Base-by-base conservation (phyloP, 1,140 invertebrate genomes). In the Meloidogyne chitwoodi region DNA sequence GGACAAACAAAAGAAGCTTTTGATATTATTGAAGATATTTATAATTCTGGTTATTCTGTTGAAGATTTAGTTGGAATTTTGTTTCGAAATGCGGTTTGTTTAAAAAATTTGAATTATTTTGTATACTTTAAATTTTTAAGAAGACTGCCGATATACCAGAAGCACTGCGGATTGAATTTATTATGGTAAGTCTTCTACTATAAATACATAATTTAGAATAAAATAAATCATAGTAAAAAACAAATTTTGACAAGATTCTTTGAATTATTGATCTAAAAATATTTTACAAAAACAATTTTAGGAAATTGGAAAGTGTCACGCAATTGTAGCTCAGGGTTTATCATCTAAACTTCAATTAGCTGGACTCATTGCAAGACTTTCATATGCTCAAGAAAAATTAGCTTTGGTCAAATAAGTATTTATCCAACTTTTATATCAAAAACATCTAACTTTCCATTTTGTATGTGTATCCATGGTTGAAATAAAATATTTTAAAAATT, bases 1-100 rank as follows among this genome's bases (percentile, higher is more conserved):
- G 92, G 92, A 56, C 91, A 97, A 79, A 48, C 48, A 38, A 38
- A 77, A 71, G 72, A 76, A 44, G 77, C 77, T 24, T 78, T 78
- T 44, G 77, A 80, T 14, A 63, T 78, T 38, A 71, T 78, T 24
- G 67, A 78, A 29, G 77, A 80, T n/a, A n/a, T 78, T 24, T 78
- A 80, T 56, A 44, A 44, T 14, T 65, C 78, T 27, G 77, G 77
- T 27, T 78, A 78, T 71, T 78, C 77, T 24, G 78, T 78, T 22
- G 77, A 78, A 3, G 77, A 78, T 68, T 65, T 78, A 3, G 44
- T 78, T 62, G 41, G 67, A 24, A 29, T 64, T 48, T 80, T 78
- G 78, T 78, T 78, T 31, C 68, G 73, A 68, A 73, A 61, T 26
- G 22, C 44, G 70, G 70, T 73, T 31, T 34, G 65, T 41, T 34